Base-by-base conservation (phyloP, 2,888 invertebrate species). In the Iselma pallidipennis region DNA sequence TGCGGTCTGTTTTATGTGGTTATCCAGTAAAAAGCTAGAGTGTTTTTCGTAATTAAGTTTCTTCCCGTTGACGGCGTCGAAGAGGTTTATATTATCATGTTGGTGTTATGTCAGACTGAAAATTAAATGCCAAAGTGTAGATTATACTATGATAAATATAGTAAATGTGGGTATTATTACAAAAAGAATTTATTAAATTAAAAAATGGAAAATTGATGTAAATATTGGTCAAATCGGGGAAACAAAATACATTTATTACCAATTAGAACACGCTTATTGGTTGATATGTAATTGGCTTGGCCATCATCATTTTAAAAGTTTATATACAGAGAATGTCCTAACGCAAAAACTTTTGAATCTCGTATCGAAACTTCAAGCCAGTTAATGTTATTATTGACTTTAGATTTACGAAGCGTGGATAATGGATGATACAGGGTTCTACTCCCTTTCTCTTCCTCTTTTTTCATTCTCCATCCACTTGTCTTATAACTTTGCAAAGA, bases 371-470 rank as follows among this genome's bases (percentile, higher is more conserved):
- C 74, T 76, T 74, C 71, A 71, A 74, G 73, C 71, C 70, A 69
- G 72, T 72, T 76, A 74, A 75, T 74, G 74, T 76, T 76, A 75
- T 77, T 77, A 76, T 76, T 76, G 76, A 76, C 77, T 76, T 75
- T 74, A 73, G 75, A 76, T 74, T 75, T 76, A 72, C 75, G 74
- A 68, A 76, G 75, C 76, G 72, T 74, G 73, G 76, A 76, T 76
- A 77, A 77, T 76, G 74, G 75, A 73, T 71, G 74, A 74, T 75
- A 70, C 69, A 66, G 66, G 16, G 28, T 48, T 29, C 54, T 48
- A 52, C 21, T 5, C n/a, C 12, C 23, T 0, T 45, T 6, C 12
- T 4, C 45, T 5, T 28, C 28, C 28, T 45, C 12, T 4, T 21
- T 16, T 10, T 12, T 1, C 16, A 4, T 10, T 6, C 12, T 5